Base-by-base conservation (phyloP, 2,797 vertebrate species). In the Spatula clypeata region DNA sequence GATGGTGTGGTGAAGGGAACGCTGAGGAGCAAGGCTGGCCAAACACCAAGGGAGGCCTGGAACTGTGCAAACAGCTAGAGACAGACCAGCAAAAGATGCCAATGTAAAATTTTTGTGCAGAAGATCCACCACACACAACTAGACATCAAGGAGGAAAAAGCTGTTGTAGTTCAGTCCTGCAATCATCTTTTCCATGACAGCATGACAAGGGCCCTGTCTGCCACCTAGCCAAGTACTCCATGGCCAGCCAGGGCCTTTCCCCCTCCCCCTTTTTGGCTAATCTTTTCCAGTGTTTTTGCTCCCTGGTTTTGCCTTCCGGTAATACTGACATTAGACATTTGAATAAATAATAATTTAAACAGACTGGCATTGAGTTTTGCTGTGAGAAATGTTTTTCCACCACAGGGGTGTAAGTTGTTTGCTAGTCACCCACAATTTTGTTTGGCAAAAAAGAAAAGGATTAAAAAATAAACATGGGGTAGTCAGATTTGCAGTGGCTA, bases 331-430 rank as follows among this genome's bases (percentile, higher is more conserved):
- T 85, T 92, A 94, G 55, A 86, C 47, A 86, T 86, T 66, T 88
- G 79, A 90, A 94, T 88, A 88, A 97, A 95, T 94, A 80, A 86
- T 82, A 92, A 93, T 90, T 96, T 67, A 51, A 86, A 94, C 31
- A 86, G 26, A 54, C 23, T 79, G 44, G 64, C 69, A 80, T 62
- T 61, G 88, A 89, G 54, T 84, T 88, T 87, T 92, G 82, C 65
- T 77, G 57, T 79, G 38, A 87, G 66, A 85, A 84, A 76, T 64
- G 32, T 18, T 93, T 94, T 95, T 84, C 79, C 64, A 86, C 79
- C 79, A 55, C 71, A 71, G 40, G 53, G 11, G 11, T 72, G 4
- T 27, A 62, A 89, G 38, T 23, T 86, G 42, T 53, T 79, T 93
- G 71, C 32, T 67, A 45, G 53, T 61, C 36, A 72, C 53, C 45